These are phyloP conservation scores for Pyrochroa serraticornis DNA, from an alignment of 2,888 invertebrate species.

Conservation along the genomic window DNA sequence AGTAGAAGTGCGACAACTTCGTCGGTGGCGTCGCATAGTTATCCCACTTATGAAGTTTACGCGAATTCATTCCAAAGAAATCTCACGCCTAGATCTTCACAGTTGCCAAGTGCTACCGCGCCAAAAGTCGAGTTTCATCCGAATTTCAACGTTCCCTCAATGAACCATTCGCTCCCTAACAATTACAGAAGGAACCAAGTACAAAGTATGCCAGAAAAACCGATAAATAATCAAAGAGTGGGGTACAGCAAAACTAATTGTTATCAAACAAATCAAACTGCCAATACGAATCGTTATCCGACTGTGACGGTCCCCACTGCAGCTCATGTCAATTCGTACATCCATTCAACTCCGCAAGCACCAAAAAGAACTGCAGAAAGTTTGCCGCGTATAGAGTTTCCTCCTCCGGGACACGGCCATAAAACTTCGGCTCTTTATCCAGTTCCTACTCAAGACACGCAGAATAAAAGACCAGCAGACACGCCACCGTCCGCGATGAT, in stretches of 20 bases:
- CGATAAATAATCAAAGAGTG: slow-evolving; percentile 6
- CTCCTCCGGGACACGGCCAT: slow-evolving; percentile 35
- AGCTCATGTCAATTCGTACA: slow-evolving; percentile 45
- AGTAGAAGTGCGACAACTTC: slow-evolving; percentile 37
- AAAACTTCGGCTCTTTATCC: slow-evolving; percentile 37
- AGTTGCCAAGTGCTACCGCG: slow-evolving; percentile 58
- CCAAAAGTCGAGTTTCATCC: slow-evolving; percentile 83
- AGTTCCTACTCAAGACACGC: slow-evolving; percentile 34
- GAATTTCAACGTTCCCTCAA: slow-evolving; percentile 65
- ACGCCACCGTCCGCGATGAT: slow-evolving; percentile 45
- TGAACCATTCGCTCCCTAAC: slow-evolving; percentile 27
- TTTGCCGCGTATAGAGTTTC: slow-evolving; percentile 47
- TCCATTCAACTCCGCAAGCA: slow-evolving; percentile 23
- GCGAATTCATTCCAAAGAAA: slow-evolving; percentile 45
- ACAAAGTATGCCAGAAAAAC: too few relatives aligned
- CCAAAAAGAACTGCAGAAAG: slow-evolving; percentile 34
- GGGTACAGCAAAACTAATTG: background rate
- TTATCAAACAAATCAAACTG: background rate
- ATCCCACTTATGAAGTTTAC: slow-evolving; percentile 46
- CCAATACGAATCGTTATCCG: slow-evolving; percentile 32
- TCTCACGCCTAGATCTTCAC: slow-evolving; percentile 44
- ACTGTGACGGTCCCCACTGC: slow-evolving; percentile 37
- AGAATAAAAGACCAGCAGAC: slow-evolving; percentile 54
- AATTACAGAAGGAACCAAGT: too few relatives aligned
- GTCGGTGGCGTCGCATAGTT: slow-evolving; percentile 49